Conservation (phyloP, 2,797 vertebrate species). For the Coccyzus lansbergi region DNA sequence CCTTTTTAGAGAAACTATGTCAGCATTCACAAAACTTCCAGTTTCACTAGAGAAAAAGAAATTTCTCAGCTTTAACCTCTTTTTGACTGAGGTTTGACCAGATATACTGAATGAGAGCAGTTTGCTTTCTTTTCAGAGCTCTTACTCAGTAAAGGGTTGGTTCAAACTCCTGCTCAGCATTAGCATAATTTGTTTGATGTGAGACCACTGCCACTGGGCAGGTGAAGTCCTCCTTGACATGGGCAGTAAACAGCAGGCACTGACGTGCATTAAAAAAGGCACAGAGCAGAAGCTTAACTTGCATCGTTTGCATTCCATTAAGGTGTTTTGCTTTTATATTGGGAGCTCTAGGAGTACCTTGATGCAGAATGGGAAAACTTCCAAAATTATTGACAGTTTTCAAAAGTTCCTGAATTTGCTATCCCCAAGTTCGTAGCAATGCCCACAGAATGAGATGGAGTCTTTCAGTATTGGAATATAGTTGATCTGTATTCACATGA, state of each 20-base stretch:
- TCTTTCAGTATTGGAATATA: fast-evolving
- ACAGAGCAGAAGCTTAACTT: background rate
- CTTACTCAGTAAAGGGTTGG: background rate
- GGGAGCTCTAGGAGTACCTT: fast-evolving
- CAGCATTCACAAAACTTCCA: background rate
- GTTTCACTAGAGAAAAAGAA: background rate
- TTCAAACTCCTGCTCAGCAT: background rate
- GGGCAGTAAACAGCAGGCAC: background rate
- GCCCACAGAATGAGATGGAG: background rate
- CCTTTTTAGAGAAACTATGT: background rate
- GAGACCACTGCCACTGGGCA: background rate
- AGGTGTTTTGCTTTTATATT: background rate
- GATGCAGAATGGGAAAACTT: background rate
- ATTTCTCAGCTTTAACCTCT: background rate
- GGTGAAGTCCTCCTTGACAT: background rate
- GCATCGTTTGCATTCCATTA: background rate
- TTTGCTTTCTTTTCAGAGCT: background rate
- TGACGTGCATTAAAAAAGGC: fast-evolving
- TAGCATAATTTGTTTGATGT: background rate
- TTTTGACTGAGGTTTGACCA: background rate
- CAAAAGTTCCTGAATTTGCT: background rate
- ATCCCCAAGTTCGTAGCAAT: background rate
- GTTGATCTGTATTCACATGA: background rate
- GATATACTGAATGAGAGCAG: background rate
- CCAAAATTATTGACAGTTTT: background rate